Conservation (phyloP, 2,888 invertebrate genomes). For the Hydroisotoma schaefferi region DNA sequence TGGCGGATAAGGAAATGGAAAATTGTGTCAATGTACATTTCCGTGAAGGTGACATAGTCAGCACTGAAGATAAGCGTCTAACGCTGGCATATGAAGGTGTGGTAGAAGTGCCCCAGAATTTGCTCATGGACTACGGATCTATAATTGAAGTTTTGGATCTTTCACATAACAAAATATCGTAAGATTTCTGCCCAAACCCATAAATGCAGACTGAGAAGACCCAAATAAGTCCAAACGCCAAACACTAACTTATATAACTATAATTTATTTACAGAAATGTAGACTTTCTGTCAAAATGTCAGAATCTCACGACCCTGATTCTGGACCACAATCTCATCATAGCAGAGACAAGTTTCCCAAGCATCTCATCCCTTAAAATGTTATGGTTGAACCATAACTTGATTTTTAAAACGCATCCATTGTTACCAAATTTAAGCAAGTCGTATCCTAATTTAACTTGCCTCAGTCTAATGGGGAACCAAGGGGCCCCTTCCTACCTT, state of each 20-base stretch:
- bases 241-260: conserved; percentile 1
- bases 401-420: conserved; percentile 64
- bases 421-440: conserved; percentile 65
- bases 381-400: conserved; percentile 66
- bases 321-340: conserved; percentile 75
- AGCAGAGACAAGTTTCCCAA: conserved; percentile 67
- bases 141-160: conserved; percentile 66
- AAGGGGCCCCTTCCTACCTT: conserved; percentile 71
- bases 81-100: conserved; percentile 69
- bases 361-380: conserved; percentile 64
- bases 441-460: conserved; percentile 71
- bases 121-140: conserved; percentile 62
- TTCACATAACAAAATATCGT: conserved; percentile 69
- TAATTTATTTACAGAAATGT: conserved; percentile 61
- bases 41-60: conserved; percentile 39
- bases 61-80: conserved; percentile 57
- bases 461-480: conserved; percentile 80
- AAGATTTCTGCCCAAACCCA: conserved; percentile 50
- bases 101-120: conserved; percentile 62
- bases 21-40: conserved; percentile 21
- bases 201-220: not conserved
- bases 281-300: conserved; percentile 68
- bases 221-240: not conserved
- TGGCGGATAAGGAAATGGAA: conserved; percentile 32
- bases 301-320: conserved; percentile 69